Evolutionary conservation across 92 coral and sea anemone genomes (phyloP), one percentile per base, ranked within the genome.

Genomic region (Porites cylindrica): DNA sequence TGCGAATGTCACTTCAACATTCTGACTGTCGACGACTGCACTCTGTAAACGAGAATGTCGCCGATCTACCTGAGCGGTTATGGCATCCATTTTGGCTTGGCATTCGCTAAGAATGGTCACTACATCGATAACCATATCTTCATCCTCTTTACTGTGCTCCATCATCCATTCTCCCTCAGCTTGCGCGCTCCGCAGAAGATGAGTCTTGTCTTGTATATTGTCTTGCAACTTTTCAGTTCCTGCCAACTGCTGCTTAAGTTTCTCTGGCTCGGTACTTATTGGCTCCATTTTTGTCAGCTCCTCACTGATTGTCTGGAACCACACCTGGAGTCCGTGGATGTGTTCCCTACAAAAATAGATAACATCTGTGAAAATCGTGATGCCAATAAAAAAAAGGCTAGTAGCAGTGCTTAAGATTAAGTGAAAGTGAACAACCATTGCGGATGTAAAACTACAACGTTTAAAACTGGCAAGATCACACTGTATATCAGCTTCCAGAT

Each of bases 91-190:
- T 85, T 97, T 97, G 88, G 93, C 91, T 47, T 94, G 99, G 52
- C 98, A 94, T 72, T 86, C 86, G 82, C 97, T 97, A 74, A 97
- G 81, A 78, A 87, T 93, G 50, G 96, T 86, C 54, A 95, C 96
- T 52, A 97, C 94, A 79, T 90, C 93, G 56, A 89, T 92, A 11
- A 92, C 90, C 78, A 96, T 90, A 21, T 92, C 88, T 60, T 97
- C 98, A 19, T 95, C 92, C 47, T 95, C 99, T 59, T 85, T 94
- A 79, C 94, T 95, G 76, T 90, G 89, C 54, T 93, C 97, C 81
- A 93, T 90, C 87, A 97, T 82, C 96, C 96, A 96, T 63, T 96
- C 95, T 16, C 99, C 99, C 32, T 97, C 99, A 3, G 93, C 88
- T 83, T 92, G 96, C 51, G 98, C 93, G 21, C 88, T 87, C 65